Base-by-base conservation (phyloP, 2,113 vertebrate species). In the Sinocyclocheilus grahami region DNA sequence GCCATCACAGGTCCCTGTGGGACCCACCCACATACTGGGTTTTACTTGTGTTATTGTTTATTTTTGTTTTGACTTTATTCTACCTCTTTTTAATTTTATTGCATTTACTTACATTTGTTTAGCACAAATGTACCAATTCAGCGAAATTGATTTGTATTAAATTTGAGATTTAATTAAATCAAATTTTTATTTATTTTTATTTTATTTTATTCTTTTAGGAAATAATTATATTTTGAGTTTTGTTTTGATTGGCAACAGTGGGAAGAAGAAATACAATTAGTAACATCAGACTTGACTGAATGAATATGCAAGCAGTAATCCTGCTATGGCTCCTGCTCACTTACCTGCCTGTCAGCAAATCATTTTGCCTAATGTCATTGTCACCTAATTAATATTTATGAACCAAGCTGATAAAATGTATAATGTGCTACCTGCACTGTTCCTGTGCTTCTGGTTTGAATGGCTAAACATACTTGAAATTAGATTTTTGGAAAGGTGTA, bases 371-470 rank as follows among this genome's bases (percentile, higher is more conserved):
- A 78, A 78, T 78, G 48, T 33, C 76, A 55, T 27, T 78, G 76
- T 78, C 76, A 33, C 51, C 51, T 55, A 55, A 78, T 78, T 78
- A 78, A 55, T 78, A 78, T 78, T 78, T 78, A 78, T 55, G 76
- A 78, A 51, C 24, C 16, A 55, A 55, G 27, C 48, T 55, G 51
- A 78, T 78, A 78, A 55, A 30, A 78, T 55, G 1, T 48, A 82
- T 76, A 76, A 27, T 74, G 24, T 33, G 74, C 39, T 72, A 18
- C 58, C 24, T 65, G 14, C 24, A 20, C 22, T 46, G 60, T 82
- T 30, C 22, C 0, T 42, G 27, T 55, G 51, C 51, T 78, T 55
- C 74, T 53, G 46, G 46, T 27, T 55, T 33, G 48, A 78, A 30
- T 30, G 48, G 16, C 27, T 78, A 30, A 53, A 58, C 30, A 77